Percentiles rank a stretch among this genome's conserved stretches.
Conservation (phyloP, 1,140 invertebrate species). For the Centruroides sculpturatus region DNA sequence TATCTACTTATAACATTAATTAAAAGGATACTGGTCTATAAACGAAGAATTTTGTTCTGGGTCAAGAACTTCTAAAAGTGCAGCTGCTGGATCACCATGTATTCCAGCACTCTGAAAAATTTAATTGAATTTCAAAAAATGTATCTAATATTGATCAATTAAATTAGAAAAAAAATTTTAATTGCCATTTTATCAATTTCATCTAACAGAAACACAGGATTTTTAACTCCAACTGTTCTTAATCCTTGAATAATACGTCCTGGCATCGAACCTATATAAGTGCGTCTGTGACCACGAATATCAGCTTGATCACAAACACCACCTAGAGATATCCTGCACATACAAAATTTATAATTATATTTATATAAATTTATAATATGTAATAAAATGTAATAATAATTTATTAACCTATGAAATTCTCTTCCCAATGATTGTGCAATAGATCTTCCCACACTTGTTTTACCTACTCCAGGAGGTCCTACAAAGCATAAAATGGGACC, state of each 20-base stretch:
- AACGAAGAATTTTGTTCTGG: conserved; percentile 46
- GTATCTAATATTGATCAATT: background rate
- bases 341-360: conserved; percentile 13
- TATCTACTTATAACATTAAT: conserved; percentile 7
- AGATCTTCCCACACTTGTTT: conserved; percentile 44
- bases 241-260: conserved; percentile 42
- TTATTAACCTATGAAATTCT: conserved; percentile 34
- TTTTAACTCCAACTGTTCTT: conserved; percentile 36
- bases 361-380: conserved; percentile 37
- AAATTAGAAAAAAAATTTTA: background rate
- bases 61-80: conserved; percentile 46
- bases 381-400: background rate
- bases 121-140: conserved; percentile 10
- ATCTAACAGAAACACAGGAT: conserved; percentile 46
- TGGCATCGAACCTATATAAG: conserved; percentile 48
- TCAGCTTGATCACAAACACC: conserved; percentile 44
- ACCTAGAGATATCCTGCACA: conserved; percentile 36
- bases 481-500: conserved; percentile 48
- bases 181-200: conserved; percentile 48
- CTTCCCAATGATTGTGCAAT: conserved; percentile 42
- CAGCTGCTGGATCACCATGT: conserved; percentile 44
- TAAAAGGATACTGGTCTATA: conserved; percentile 40
- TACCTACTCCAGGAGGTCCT: conserved; percentile 48
- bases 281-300: conserved; percentile 43
- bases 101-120: conserved; percentile 32